Evolutionary conservation across 2,888 invertebrate species (phyloP), one percentile per base, ranked within the genome.

Genomic region (Apocheima hispidaria): DNA sequence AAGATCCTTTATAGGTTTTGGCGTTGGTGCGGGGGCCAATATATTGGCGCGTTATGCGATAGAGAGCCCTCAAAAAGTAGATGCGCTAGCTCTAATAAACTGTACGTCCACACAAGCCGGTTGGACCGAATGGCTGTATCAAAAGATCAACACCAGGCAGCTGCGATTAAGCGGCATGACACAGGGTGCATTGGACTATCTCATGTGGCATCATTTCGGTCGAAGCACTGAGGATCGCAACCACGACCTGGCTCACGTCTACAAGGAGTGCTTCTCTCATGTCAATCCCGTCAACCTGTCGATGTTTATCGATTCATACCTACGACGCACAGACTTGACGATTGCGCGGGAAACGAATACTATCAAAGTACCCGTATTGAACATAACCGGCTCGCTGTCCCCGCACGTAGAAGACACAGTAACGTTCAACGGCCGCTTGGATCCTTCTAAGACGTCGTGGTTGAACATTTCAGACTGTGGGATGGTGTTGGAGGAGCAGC

Each of bases 171-270:
- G 96, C 81, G 98, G 98, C 53, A 97, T 98, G 97, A 98, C 98
- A 52, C 97, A 98, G 83, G 96, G 98, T 57, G 98, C 98, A 4
- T 93, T 98, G 69, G 98, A 99, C 81, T 99, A 99, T 83, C 93
- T 99, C 69, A 98, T 99, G 97, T 99, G 99, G 99, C 99, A 99
- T 90, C 99, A 99, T 88, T 99, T 99, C 88, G 99, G 99, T 63
- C 95, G 96, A 54, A 92, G 92, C 72, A 97, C 97, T 18, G 97
- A 98, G 81, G 98, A 98, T 69, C 95, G 98, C 63, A 98, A 98
- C 85, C 97, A 98, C 81, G 99, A 99, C 85, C 93, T 99, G 81
- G 97, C 98, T 1, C 96, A 96, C 75, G 97, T 98, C 65, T 99
- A 98, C 93, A 97, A 97, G 83, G 97, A 97, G 72, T 98, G 98